phyloP scores from a whole-genome alignment of 2,113 vertebrate species.

The Ailuropoda melanoleuca region DNA sequence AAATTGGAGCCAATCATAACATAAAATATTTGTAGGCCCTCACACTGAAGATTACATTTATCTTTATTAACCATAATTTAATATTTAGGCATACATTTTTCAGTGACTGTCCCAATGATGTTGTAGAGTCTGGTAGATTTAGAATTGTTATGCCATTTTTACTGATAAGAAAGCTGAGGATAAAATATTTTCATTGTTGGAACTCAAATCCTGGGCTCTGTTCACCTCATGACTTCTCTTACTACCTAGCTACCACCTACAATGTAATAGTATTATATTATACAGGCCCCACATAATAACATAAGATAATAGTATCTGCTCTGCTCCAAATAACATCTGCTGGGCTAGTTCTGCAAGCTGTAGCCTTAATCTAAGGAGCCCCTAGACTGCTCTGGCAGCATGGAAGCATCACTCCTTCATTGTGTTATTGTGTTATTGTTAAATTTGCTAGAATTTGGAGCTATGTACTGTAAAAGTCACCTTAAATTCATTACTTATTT shows the following conservation, averaged over 20 bases:
- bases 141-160: not conserved
- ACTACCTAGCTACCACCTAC: not conserved
- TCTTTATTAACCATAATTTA: not conserved
- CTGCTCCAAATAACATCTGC: not conserved
- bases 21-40: not conserved
- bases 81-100: not conserved
- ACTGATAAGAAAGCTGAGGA: not conserved
- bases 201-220: not conserved
- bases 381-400: too few relatives aligned
- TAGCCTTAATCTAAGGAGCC: too few relatives aligned
- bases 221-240: too few relatives aligned
- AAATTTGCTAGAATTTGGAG: not conserved
- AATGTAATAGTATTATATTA: not conserved
- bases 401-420: not conserved
- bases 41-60: not conserved
- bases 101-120: not conserved
- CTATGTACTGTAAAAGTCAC: not conserved
- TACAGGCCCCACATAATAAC: too few relatives aligned
- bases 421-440: not conserved
- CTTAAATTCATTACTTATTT: not conserved
- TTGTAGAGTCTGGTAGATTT: not conserved
- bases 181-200: not conserved
- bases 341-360: rapidly evolving
- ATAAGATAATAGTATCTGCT: too few relatives aligned
- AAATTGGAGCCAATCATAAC: not conserved